phyloP scores from a whole-genome alignment of 2,888 invertebrate genomes.

The Drosophila limbata region DNA sequence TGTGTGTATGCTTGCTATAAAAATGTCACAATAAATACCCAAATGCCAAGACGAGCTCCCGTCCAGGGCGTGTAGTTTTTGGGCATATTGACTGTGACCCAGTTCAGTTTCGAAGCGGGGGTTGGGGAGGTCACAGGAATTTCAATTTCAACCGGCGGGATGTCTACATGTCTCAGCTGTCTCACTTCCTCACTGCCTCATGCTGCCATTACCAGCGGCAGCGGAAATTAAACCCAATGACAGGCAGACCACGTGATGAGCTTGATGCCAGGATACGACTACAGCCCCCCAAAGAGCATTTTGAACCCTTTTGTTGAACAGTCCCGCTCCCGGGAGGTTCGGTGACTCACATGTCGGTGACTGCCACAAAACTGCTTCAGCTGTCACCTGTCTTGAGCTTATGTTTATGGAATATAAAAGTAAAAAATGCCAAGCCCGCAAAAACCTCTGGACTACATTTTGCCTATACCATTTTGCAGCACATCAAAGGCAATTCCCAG shows the following conservation, averaged over 20 bases:
- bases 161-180: constrained; percentile 52
- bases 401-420: constrained; percentile 65
- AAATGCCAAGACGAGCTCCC: constrained; percentile 66
- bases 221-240: constrained; percentile 78
- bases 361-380: constrained; percentile 46
- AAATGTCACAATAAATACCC: constrained; percentile 78
- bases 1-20: constrained; percentile 60
- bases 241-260: constrained; percentile 65
- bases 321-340: background rate
- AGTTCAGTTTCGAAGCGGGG: constrained; percentile 23
- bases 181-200: constrained; percentile 40
- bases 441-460: constrained; percentile 36
- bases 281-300: constrained; percentile 49
- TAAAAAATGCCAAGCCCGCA: constrained; percentile 55
- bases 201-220: constrained; percentile 60
- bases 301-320: constrained; percentile 70
- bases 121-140: constrained; percentile 49
- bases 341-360: constrained; percentile 46
- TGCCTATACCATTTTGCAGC: constrained; percentile 38
- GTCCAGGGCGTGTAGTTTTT: constrained; percentile 43
- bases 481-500: constrained; percentile 75
- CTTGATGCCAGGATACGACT: constrained; percentile 14
- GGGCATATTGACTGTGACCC: constrained; percentile 49
- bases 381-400: constrained; percentile 63
- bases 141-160: constrained; percentile 63